Conservation (phyloP, 2,113 vertebrate genomes). For the Scomber scombrus region DNA sequence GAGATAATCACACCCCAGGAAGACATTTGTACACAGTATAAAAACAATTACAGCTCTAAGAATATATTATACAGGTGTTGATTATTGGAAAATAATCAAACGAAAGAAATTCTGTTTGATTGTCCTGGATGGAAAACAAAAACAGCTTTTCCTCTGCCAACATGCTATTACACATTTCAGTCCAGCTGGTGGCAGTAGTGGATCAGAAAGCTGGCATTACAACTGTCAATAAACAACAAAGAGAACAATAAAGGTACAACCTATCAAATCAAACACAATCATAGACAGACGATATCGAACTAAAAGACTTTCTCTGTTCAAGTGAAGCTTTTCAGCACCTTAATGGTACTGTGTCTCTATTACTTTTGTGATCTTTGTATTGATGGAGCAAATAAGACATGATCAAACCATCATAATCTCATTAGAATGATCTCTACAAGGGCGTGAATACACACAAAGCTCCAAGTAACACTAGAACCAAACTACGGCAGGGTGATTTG, state of each 20-base stretch:
- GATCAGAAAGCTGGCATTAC: neutral
- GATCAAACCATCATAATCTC: neutral
- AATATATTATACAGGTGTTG: no score
- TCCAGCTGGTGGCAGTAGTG: constrained; percentile 66
- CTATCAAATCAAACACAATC: neutral
- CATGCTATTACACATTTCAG: neutral
- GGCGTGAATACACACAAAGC: neutral
- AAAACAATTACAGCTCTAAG: no score
- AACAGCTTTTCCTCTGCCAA: neutral
- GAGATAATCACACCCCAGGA: no score
- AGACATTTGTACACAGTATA: no score
- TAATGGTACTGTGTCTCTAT: neutral
- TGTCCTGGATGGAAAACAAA: neutral
- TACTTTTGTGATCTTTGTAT: neutral
- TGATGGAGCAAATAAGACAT: neutral
- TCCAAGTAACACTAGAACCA: neutral
- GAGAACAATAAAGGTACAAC: neutral
- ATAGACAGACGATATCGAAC: neutral
- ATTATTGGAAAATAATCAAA: no score
- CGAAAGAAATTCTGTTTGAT: no score
- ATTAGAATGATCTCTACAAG: neutral
- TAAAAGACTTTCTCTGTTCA: neutral
- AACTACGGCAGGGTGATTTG: neutral
- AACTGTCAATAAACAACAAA: neutral
- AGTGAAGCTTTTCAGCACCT: no score